phyloP scores from a whole-genome alignment of 1,140 invertebrate species.

The Drosophila mauritiana region DNA sequence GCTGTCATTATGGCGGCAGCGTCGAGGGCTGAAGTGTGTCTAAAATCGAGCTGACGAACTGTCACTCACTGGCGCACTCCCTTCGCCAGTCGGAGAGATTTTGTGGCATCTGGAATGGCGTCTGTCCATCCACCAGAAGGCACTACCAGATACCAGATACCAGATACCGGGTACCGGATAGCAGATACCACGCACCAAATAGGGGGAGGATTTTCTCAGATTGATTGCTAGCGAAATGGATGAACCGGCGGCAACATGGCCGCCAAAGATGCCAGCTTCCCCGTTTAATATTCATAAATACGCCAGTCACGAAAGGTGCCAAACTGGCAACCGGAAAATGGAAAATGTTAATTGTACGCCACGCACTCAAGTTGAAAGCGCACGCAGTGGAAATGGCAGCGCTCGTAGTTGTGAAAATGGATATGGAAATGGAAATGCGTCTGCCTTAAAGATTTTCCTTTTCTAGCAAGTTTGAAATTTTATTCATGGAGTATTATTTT shows the following conservation, averaged over 20 bases:
- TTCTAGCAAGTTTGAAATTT: slow-evolving; percentile 42
- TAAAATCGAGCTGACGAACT: slow-evolving; percentile 80
- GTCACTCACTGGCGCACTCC: slow-evolving; percentile 61
- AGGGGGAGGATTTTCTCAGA: slow-evolving; percentile 45
- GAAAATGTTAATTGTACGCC: slow-evolving; percentile 75
- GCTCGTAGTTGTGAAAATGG: slow-evolving; percentile 10
- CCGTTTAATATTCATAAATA: slow-evolving; percentile 79
- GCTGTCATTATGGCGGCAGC: slow-evolving; percentile 70
- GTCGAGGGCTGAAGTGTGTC: slow-evolving; percentile 64
- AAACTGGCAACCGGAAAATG: slow-evolving; percentile 71
- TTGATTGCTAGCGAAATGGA: slow-evolving; percentile 76
- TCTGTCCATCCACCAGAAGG: slow-evolving; percentile 22
- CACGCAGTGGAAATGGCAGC: slow-evolving; percentile 57
- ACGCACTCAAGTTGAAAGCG: slow-evolving; percentile 76
- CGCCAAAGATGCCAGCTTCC: slow-evolving; percentile 45
- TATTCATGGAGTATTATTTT: slow-evolving; percentile 62
- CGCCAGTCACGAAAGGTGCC: slow-evolving; percentile 50
- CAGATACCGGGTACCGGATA: slow-evolving; percentile 1
- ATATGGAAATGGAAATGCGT: slow-evolving; percentile 44
- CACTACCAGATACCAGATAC: slow-evolving; percentile 1
- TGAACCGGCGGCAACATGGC: slow-evolving; percentile 37
- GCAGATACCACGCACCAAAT: background rate
- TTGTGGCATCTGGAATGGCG: slow-evolving; percentile 56
- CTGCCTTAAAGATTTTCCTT: slow-evolving; percentile 40
- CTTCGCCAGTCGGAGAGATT: slow-evolving; percentile 42